Evolutionary conservation across 2,888 invertebrate genomes (phyloP).

Genomic region (Sarcophaga carnaria): DNA sequence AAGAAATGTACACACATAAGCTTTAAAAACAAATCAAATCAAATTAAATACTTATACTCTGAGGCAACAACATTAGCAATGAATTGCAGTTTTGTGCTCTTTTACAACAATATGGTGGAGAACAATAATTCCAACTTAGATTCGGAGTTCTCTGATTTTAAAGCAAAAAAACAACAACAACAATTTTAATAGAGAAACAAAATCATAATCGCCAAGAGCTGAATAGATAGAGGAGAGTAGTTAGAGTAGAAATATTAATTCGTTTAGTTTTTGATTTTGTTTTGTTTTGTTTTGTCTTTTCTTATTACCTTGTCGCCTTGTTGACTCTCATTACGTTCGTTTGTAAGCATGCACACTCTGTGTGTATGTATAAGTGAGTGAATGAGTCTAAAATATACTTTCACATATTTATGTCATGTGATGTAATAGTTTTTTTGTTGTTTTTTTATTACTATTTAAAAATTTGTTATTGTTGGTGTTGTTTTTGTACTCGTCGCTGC

Average conservation of each 20-base stretch:
- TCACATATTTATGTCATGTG: conserved; percentile 69
- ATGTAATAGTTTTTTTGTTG: conserved; percentile 61
- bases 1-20: conserved; percentile 25
- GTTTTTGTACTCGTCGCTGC: too few relatives aligned
- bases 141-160: conserved; percentile 16
- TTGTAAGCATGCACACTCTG: background rate
- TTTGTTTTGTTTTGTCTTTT: conserved; percentile 13
- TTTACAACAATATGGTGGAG: background rate
- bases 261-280: background rate
- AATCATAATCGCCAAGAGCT: background rate
- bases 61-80: background rate
- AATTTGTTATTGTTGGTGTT: too few relatives aligned
- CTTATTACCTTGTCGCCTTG: conserved; percentile 31
- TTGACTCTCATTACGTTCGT: conserved; percentile 23
- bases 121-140: conserved; percentile 26
- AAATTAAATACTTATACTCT: background rate
- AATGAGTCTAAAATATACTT: conserved; percentile 47
- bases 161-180: conserved; percentile 2
- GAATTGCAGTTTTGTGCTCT: conserved; percentile 1
- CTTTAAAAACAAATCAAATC: conserved; percentile 7
- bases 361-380: background rate
- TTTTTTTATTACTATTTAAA: background rate
- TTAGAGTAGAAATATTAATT: conserved; percentile 17
- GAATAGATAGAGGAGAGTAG: background rate
- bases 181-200: background rate